Percentiles rank a stretch among this genome's conserved stretches.
These are phyloP conservation scores for Rhinogobius similis DNA, from an alignment of 2,113 vertebrate genomes.

Conservation along the genomic window DNA sequence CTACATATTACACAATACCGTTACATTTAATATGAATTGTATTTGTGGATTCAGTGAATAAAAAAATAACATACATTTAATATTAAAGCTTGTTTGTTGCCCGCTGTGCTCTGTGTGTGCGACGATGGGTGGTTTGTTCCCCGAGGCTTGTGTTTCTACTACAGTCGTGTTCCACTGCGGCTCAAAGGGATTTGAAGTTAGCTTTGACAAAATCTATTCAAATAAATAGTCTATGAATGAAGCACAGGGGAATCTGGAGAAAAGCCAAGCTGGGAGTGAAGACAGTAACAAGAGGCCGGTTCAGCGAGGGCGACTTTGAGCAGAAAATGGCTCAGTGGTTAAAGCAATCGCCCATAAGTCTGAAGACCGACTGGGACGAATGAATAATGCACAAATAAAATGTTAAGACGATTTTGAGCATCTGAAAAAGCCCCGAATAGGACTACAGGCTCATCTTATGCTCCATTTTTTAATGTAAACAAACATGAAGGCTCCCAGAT, in stretches of 20 bases:
- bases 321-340: too few species aligned
- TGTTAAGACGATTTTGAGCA: too few species aligned
- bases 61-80: conserved; percentile 26
- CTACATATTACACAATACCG: background rate
- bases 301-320: too few species aligned
- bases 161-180: conserved; percentile 34
- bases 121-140: conserved; percentile 14
- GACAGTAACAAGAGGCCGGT: background rate
- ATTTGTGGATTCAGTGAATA: conserved; percentile 11
- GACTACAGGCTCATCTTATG: too few species aligned
- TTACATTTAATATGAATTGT: background rate
- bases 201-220: conserved; percentile 44
- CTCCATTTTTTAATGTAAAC: too few species aligned
- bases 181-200: conserved; percentile 30
- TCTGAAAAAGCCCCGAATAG: too few species aligned
- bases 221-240: conserved; percentile 25
- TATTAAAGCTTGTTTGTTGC: conserved; percentile 29
- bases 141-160: conserved; percentile 22
- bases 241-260: background rate
- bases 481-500: too few species aligned
- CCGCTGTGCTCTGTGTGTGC: conserved; percentile 32
- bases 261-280: conserved; percentile 9
- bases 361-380: too few species aligned
- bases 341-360: too few species aligned
- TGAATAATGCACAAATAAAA: too few species aligned